Evolutionary conservation across 2,113 vertebrate genomes (phyloP).

Genomic region (Odontesthes bonariensis): DNA sequence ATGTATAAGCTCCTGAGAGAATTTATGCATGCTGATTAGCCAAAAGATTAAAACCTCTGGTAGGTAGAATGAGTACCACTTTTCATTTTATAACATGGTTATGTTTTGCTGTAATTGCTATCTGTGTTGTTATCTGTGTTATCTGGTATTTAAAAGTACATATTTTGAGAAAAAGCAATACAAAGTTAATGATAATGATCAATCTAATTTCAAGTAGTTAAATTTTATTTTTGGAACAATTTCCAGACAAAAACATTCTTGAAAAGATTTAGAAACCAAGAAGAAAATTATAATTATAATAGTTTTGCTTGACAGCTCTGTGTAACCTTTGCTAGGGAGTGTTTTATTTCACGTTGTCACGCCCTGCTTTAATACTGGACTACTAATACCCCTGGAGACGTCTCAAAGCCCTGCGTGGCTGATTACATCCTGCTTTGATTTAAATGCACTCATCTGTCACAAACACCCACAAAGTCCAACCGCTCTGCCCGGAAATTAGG

Average conservation of each 20-base stretch:
- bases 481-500: slow-evolving; percentile 66
- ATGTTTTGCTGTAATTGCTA: too few relatives aligned
- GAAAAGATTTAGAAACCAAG: too few relatives aligned
- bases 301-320: slow-evolving; percentile 17
- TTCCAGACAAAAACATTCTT: too few relatives aligned
- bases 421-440: slow-evolving; percentile 79
- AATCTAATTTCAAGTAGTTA: too few relatives aligned
- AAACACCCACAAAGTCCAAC: slow-evolving; percentile 61
- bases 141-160: background rate
- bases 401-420: slow-evolving; percentile 61
- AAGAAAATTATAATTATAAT: too few relatives aligned
- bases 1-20: too few relatives aligned
- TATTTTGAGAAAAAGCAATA: background rate
- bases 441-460: slow-evolving; percentile 75
- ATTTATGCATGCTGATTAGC: too few relatives aligned
- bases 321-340: slow-evolving; percentile 27
- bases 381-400: slow-evolving; percentile 63
- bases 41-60: too few relatives aligned
- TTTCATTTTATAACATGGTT: too few relatives aligned
- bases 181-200: background rate
- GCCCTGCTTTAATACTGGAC: slow-evolving; percentile 64
- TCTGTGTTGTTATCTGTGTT: too few relatives aligned
- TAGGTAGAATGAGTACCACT: too few relatives aligned
- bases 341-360: slow-evolving; percentile 63
- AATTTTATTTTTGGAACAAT: too few relatives aligned